Base-by-base conservation (phyloP, 2,113 vertebrate genomes). In the Uropsilus gracilis region DNA sequence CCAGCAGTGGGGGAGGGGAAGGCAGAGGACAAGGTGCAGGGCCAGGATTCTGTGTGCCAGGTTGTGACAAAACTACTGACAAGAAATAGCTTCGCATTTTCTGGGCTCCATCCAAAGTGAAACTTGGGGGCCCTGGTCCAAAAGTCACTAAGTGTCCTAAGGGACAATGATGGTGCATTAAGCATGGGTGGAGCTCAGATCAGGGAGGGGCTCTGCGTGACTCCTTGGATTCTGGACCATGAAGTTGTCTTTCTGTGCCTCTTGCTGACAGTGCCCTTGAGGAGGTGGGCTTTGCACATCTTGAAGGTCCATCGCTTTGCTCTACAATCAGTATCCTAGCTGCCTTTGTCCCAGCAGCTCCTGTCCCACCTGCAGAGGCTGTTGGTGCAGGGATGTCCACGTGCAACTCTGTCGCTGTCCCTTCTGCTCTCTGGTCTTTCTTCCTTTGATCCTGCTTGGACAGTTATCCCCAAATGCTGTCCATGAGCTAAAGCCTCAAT, bases 141-240 rank as follows among this genome's bases (percentile, higher is more conserved):
- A 84, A 90, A 46, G 32, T 6, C 24, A 17, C 69, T 26, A 50
- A 84, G 44, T n/a, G n/a, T 73, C 91, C 34, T 68, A 22, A 34
- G 57, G 34, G 20, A 32, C 10, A 20, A 30, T 0, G 46, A 48
- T 42, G 44, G 14, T 34, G 12, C 12, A 8, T 86, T 44, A 69
- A 22, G 13, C 17, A 17, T 57, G 24, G 4, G 17, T 17, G 8
- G 26, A 12, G 11, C 12, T 8, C 11, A 0, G 59, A 32, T n/a
- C 32, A 44, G 32, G 7, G 1, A 1, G 22, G 17, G n/a, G n/a
- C n/a, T n/a, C n/a, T 16, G 42, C 0, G 13, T 55, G 18, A 32
- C n/a, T 80, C 66, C 17, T 5, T 1, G 2, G 22, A 30, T 46
- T 39, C 24, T 37, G 44, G 26, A 34, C 12, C 6, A 0, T 5